Percentiles rank a stretch among this genome's conserved stretches.
Conservation (phyloP, 1,140 invertebrate genomes). For the Triops longicaudatus region DNA sequence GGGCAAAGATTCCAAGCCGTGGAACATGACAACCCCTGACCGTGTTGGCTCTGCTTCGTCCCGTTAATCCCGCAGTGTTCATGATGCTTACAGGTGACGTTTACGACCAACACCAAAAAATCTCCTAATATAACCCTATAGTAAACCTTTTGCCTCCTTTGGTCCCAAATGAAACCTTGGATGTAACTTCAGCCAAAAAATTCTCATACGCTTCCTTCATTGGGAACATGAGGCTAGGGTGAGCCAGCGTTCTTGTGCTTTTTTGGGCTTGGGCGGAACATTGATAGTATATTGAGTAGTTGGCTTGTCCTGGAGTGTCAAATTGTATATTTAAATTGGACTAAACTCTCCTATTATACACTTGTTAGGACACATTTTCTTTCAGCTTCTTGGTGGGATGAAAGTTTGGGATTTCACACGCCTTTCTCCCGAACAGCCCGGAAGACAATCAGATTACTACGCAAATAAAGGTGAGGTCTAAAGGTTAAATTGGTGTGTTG, state of each 20-base stretch:
- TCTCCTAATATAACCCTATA: background rate
- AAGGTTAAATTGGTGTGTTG: background rate
- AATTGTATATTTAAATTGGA: background rate
- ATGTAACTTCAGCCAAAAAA: background rate
- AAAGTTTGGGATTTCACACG: background rate
- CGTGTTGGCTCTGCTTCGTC: conserved; percentile 13
- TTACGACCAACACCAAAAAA: conserved; percentile 3
- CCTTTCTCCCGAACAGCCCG: background rate
- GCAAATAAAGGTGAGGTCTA: conserved; percentile 7
- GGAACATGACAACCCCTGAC: conserved; percentile 11
- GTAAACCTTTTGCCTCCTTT: background rate
- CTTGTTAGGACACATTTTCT: background rate
- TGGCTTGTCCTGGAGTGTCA: background rate
- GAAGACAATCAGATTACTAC: conserved; percentile 3
- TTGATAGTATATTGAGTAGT: background rate
- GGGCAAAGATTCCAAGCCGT: too few relatives aligned
- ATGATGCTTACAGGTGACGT: conserved; percentile 14
- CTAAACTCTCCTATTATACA: background rate
- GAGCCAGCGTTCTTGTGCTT: background rate
- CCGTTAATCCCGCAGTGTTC: conserved; percentile 6
- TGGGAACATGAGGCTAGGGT: background rate
- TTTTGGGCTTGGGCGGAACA: background rate
- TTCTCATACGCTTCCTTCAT: background rate
- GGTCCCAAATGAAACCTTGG: background rate
- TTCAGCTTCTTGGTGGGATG: background rate